Evolutionary conservation across 2,113 vertebrate genomes (phyloP), one percentile per base, ranked within the genome.

Genomic region (Columbina picui): DNA sequence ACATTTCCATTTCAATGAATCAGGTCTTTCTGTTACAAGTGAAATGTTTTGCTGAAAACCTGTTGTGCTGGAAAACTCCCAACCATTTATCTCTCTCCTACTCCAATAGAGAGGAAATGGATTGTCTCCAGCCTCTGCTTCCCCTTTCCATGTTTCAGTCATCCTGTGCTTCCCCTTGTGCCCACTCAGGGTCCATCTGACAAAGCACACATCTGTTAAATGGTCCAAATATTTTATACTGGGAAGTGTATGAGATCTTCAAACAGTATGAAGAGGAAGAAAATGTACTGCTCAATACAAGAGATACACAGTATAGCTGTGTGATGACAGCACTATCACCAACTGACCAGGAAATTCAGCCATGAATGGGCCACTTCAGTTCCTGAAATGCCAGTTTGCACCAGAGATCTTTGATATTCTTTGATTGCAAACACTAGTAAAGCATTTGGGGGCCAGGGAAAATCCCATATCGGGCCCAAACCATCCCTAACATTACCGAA

Each of bases 1-100:
- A 96, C 96, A 94, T 89, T 96, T 96, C 94, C 43, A 94, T 92
- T 93, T 94, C 74, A 91, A 68, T 95, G 87, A 95, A 95, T 95
- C 93, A 92, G 81, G 82, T 78, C 87, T 94, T 94, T 91, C 87
- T 94, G 89, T 91, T 90, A 84, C 84, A 95, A 91, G 26, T 1
- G 73, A 95, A 95, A 95, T 95, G 94, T 97, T 97, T 95, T 93
- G 84, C 57, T 13, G 65, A 94, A 94, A 97, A 96, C 87, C 91
- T 96, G 94, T 91, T 95, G 45, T 89, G 41, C 30, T 96, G 96
- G 96, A 96, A 91, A 95, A 84, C 39, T 82, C 91, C 95, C 95
- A 97, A 53, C 8, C 81, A 60, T 68, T 89, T 94, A 3, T 95
- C 45, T 81, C 71, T 65, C 83, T 90, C 64, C 71, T 80, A 47